Evolutionary conservation across 2,888 invertebrate genomes (phyloP), one percentile per base, ranked within the genome.

Genomic region (Leptopilina drosophilae): DNA sequence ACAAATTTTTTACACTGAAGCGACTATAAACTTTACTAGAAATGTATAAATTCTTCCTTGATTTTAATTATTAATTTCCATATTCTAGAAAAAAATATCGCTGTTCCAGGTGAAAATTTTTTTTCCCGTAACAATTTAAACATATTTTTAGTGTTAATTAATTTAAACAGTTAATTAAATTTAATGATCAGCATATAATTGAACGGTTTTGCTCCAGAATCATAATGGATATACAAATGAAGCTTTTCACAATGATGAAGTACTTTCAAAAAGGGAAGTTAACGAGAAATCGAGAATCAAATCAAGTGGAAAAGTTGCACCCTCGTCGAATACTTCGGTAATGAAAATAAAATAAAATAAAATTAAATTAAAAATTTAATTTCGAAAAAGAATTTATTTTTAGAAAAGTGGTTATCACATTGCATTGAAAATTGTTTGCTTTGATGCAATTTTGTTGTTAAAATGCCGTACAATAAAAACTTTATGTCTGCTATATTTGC

Each of bases 151-250:
- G 33, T 33, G 33, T 33, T 33, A 33, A 33, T 33, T 33, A 33
- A 33, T 33, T 33, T 33, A 33, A 33, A 33, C 3, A 33, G 33
- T 33, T 33, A 33, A 33, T 33, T 33, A 33, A 33, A 33, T 33
- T 33, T 33, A 33, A 33, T 33, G 33, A 5, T 33, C 5, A 33
- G 33, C 2, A 4, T 33, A 33, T 33, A 33, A 33, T 33, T 69
- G 20, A 20, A 20, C 20, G 20, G 20, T 53, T 66, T n/a, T 56
- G 79, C 79, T 82, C 6, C 79, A 88, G 87, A 84, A 64, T 49
- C 75, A 66, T 15, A 83, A 83, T 79, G 86, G 80, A 5, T 82
- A 83, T 64, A 81, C 81, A 15, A 89, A 89, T 76, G 85, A 82
- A 42, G 87, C 82, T 7, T 88, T 86, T 67, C 82, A 84, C 20